phyloP scores from a whole-genome alignment of 1,140 invertebrate genomes.

The Drosophila saltans region DNA sequence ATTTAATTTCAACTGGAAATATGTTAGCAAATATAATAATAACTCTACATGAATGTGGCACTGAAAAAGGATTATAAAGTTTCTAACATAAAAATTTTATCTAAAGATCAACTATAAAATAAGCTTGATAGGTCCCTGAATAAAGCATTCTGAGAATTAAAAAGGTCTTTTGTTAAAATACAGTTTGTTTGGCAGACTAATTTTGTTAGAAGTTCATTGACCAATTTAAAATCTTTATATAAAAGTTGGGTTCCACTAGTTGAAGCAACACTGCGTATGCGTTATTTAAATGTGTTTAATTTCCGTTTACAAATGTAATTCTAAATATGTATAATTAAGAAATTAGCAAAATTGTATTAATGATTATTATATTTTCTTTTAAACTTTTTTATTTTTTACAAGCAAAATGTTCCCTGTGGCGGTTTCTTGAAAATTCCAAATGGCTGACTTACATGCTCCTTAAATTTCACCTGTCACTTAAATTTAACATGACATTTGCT shows the following conservation, averaged over 20 bases:
- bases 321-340: no score
- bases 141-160: no score
- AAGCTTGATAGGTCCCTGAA: background rate
- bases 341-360: background rate
- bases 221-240: background rate
- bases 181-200: no score
- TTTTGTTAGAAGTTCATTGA: background rate
- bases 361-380: background rate
- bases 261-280: no score
- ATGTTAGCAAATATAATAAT: slow-evolving; percentile 8
- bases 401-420: slow-evolving; percentile 24
- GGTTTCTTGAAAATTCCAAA: background rate
- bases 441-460: background rate
- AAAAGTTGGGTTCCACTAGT: no score
- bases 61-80: background rate
- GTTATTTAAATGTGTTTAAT: no score
- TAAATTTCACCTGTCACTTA: slow-evolving; percentile 50
- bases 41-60: background rate
- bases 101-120: background rate
- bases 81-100: background rate
- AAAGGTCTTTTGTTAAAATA: no score
- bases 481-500: slow-evolving; percentile 73
- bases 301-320: no score
- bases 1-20: slow-evolving; percentile 11
- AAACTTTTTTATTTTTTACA: background rate